These are phyloP conservation scores for Drosophila koepferae DNA, from an alignment of 2,888 invertebrate genomes.

Conservation along the genomic window DNA sequence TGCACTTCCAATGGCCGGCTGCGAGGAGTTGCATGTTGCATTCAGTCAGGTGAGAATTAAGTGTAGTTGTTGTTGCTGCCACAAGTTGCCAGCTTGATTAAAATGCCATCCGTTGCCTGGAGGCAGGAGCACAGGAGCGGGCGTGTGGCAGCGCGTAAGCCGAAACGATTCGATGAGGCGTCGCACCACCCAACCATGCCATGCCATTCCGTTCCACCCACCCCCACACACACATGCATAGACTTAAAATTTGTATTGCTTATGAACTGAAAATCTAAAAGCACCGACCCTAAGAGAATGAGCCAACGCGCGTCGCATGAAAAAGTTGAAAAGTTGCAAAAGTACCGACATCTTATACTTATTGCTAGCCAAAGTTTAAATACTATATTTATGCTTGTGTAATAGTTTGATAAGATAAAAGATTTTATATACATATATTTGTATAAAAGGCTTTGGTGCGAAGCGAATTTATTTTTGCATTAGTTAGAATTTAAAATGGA, in stretches of 20 bases:
- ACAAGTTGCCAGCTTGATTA: constrained; percentile 40
- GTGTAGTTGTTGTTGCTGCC: constrained; percentile 20
- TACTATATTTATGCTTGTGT: neutral
- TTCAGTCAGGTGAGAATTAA: constrained; percentile 21
- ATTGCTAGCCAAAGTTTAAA: neutral
- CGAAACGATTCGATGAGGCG: constrained; percentile 5
- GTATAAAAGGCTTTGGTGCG: neutral
- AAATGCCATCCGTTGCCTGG: constrained; percentile 34
- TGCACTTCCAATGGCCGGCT: constrained; percentile 32
- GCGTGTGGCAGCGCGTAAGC: neutral
- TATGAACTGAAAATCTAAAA: constrained; percentile 8
- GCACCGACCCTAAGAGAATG: neutral
- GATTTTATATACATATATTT: neutral
- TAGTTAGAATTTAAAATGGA: neutral
- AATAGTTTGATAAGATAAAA: constrained; percentile 4
- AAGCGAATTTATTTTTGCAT: neutral
- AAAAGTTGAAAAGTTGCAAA: neutral
- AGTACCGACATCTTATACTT: neutral
- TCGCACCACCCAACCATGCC: neutral
- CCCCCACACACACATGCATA: neutral
- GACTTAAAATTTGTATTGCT: constrained; percentile 29
- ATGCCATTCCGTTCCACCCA: neutral
- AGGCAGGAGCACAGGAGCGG: neutral
- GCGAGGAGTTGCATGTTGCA: constrained; percentile 8
- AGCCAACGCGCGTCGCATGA: neutral